phyloP scores from a whole-genome alignment of 2,888 invertebrate species.

The Apoda limacodes region DNA sequence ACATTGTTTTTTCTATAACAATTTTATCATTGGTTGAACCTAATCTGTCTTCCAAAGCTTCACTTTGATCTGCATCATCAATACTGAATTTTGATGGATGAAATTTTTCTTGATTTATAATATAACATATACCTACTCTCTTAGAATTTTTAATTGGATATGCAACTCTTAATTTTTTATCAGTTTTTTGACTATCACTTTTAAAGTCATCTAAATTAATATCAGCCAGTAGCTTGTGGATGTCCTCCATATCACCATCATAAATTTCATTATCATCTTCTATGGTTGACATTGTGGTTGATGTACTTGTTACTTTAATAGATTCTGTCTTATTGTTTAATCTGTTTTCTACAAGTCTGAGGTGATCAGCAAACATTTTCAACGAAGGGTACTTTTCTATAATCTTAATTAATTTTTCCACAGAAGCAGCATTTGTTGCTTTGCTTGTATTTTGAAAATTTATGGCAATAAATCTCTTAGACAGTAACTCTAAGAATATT shows the following conservation, averaged over 20 bases:
- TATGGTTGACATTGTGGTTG: background rate
- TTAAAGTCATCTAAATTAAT: no score
- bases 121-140: conserved; percentile 47
- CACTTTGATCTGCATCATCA: conserved; percentile 23
- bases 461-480: conserved; percentile 40
- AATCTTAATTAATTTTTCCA: conserved; percentile 35
- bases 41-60: conserved; percentile 28
- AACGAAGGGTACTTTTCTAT: conserved; percentile 37
- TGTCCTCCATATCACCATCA: background rate
- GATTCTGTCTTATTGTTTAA: conserved; percentile 21
- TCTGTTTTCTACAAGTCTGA: conserved; percentile 32
- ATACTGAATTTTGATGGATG: conserved; percentile 45
- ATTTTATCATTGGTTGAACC: conserved; percentile 44
- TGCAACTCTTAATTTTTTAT: conserved; percentile 23
- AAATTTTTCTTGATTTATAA: conserved; percentile 56
- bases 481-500: conserved; percentile 46
- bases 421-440: conserved; percentile 23
- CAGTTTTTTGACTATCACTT: no score
- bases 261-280: background rate
- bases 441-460: conserved; percentile 21
- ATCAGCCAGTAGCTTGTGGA: conserved; percentile 33
- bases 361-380: conserved; percentile 28
- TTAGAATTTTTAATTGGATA: conserved; percentile 44
- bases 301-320: background rate
- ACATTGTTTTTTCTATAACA: conserved; percentile 40